Evolutionary conservation across 2,113 vertebrate species (phyloP).

Genomic region (Sylvia atricapilla): DNA sequence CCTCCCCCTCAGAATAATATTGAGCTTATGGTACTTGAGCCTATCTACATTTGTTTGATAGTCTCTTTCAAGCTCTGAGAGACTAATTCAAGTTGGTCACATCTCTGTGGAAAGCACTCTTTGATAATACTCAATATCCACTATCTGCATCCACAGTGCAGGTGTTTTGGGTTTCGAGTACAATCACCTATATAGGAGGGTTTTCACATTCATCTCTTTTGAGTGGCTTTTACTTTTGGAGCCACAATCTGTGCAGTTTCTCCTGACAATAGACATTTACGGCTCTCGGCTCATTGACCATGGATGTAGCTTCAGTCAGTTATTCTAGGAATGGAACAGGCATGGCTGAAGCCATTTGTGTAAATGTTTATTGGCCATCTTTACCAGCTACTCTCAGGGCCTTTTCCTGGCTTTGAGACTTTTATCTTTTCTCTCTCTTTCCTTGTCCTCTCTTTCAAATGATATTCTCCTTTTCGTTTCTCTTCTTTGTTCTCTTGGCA

Average conservation of each 20-base stretch:
- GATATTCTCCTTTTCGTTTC: background rate
- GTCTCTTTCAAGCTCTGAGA: background rate
- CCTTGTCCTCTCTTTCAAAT: background rate
- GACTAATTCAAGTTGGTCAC: background rate
- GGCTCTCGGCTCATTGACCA: background rate
- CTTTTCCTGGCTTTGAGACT: background rate
- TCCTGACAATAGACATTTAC: background rate
- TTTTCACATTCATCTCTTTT: background rate
- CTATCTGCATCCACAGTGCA: background rate
- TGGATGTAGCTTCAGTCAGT: background rate
- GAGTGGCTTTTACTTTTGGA: background rate
- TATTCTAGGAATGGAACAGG: background rate
- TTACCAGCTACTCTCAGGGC: background rate
- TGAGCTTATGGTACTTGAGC: background rate
- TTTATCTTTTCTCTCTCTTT: background rate
- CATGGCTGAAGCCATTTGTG: background rate
- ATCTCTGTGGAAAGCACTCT: background rate
- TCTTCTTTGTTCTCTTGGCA: background rate
- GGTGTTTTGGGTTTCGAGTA: background rate
- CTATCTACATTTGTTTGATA: background rate
- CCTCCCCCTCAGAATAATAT: fast-evolving
- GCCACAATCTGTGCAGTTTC: background rate
- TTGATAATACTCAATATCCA: background rate
- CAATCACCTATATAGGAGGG: background rate
- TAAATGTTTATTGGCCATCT: background rate